Conservation (phyloP, 35 echinoderm and acorn worm species). For the Eucidaris tribuloides region DNA sequence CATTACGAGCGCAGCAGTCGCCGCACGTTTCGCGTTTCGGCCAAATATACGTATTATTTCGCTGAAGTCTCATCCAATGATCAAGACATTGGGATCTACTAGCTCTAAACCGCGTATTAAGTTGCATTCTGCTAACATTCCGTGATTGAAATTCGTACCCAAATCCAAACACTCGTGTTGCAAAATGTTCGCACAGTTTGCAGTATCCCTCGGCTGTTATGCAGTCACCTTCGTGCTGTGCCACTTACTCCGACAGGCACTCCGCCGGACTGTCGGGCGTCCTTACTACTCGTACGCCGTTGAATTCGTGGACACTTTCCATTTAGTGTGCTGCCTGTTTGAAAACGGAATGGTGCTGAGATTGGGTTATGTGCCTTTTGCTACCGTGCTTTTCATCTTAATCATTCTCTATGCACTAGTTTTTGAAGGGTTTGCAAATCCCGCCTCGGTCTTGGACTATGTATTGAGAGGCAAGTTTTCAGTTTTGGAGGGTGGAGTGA, state of each 20-base stretch:
- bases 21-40: no score
- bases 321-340: conserved; percentile 68
- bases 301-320: conserved; percentile 79
- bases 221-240: conserved; percentile 15
- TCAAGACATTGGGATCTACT: no score
- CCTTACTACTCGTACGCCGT: conserved; percentile 53
- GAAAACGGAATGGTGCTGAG: conserved; percentile 83
- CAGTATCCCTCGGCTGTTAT: neutral
- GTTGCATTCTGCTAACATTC: no score
- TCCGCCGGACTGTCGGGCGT: conserved; percentile 29
- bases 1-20: no score
- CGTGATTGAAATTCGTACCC: no score
- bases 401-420: conserved; percentile 53
- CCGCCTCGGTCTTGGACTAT: conserved; percentile 60
- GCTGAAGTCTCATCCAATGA: no score
- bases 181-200: neutral
- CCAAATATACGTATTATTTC: no score
- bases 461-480: conserved; percentile 59
- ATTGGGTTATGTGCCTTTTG: conserved; percentile 60
- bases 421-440: conserved; percentile 88
- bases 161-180: no score
- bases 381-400: conserved; percentile 50
- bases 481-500: conserved; percentile 40
- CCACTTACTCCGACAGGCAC: conserved; percentile 17
- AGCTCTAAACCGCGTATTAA: no score